phyloP scores from a whole-genome alignment of 1,140 invertebrate species.

The Aphelinus atriplicis region DNA sequence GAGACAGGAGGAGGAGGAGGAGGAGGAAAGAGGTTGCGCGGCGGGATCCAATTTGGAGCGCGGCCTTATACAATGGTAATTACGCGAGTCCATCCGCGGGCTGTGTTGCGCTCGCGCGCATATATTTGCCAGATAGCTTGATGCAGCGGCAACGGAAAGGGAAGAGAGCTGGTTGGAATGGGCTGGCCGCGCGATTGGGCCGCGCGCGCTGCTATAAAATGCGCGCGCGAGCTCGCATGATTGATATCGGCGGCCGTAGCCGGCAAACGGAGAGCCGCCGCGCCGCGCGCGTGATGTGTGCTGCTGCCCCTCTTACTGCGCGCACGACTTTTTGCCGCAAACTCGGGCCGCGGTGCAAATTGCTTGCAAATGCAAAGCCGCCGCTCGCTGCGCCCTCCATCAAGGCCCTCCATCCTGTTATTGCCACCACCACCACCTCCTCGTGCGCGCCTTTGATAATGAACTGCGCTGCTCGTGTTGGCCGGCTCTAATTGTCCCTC shows the following conservation, averaged over 20 bases:
- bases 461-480: no score
- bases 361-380: slow-evolving; percentile 61
- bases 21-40: background rate
- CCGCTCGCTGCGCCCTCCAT: slow-evolving; percentile 38
- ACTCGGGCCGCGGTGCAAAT: slow-evolving; percentile 54
- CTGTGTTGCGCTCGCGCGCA: slow-evolving; percentile 44
- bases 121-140: slow-evolving; percentile 49
- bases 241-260: slow-evolving; percentile 28
- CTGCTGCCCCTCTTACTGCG: background rate
- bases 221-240: slow-evolving; percentile 37
- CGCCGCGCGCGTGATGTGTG: background rate
- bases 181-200: slow-evolving; percentile 9
- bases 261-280: slow-evolving; percentile 19
- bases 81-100: slow-evolving; percentile 45
- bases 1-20: no score
- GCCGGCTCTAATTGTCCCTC: no score
- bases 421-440: no score
- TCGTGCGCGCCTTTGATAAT: no score
- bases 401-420: no score
- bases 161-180: slow-evolving; percentile 8
- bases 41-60: slow-evolving; percentile 50
- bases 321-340: slow-evolving; percentile 55
- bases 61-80: slow-evolving; percentile 49
- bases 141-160: slow-evolving; percentile 35
- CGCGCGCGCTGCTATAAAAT: slow-evolving; percentile 41